Evolutionary conservation across 2,113 vertebrate species (phyloP), one percentile per base, ranked within the genome.

Genomic region (Brienomyrus longianalis): DNA sequence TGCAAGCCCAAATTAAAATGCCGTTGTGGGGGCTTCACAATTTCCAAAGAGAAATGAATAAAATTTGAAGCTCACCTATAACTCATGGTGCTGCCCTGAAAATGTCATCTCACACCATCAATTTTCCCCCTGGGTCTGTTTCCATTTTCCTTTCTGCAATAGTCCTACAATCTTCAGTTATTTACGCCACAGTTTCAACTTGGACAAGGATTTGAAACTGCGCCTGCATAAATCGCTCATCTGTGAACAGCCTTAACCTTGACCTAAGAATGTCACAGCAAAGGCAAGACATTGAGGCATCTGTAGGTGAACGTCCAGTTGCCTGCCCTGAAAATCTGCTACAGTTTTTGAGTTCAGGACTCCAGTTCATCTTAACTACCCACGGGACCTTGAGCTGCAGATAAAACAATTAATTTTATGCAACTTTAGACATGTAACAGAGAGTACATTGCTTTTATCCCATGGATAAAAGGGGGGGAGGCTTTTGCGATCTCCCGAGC

Each of bases 21-120:
- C 10, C 62, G 21, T 89, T 88, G 6, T 88, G 66, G 19, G 19
- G 35, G 31, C 15, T 90, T 90, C 90, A 17, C 47, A 62, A 50
- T 92, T 91, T 93, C 85, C 89, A 88, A 39, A 91, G 90, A 92
- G 90, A 92, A 94, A 95, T 93, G 92, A 89, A 93, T 92, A 94
- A 92, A 92, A 95, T 94, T 92, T 93, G 94, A 95, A 94, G 90
- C 93, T 95, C 95, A 95, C 95, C 94, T 93, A 94, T 95, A 95
- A 95, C 95, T 95, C 94, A 92, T 92, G 88, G 92, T 84, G 93
- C 91, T 95, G 95, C 94, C 95, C 96, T 93, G 95, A 96, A 96
- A 96, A 94, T 94, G 95, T 96, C 95, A 96, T 91, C 15, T 87
- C 19, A 93, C 92, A 90, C 90, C 91, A 90, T 86, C 90, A 88